phyloP scores from a whole-genome alignment of 1,140 invertebrate genomes.

The Lepidurus couesii region DNA sequence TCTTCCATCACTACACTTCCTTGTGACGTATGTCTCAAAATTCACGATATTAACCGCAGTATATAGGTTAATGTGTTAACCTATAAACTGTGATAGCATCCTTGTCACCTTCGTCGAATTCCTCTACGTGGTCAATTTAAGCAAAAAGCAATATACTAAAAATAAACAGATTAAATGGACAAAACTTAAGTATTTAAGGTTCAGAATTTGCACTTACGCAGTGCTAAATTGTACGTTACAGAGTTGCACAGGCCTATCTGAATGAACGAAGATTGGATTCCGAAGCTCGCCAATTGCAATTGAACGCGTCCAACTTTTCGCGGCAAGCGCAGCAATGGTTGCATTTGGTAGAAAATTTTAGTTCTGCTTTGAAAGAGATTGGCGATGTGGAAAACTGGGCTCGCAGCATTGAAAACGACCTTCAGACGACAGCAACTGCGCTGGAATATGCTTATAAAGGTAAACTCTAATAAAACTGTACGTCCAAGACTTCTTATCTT shows the following conservation, averaged over 20 bases:
- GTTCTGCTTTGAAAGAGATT: conserved; percentile 92
- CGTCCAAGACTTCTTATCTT: neutral
- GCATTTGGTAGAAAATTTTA: conserved; percentile 88
- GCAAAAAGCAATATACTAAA: no score
- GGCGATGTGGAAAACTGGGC: conserved; percentile 99
- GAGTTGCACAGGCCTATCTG: conserved; percentile 92
- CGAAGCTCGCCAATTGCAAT: conserved; percentile 93
- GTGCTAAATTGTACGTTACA: conserved; percentile 47
- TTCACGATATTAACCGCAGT: no score
- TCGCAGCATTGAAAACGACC: conserved; percentile 91
- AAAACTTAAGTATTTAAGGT: neutral
- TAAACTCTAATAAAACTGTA: conserved; percentile 34
- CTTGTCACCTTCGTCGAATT: no score
- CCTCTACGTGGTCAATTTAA: no score
- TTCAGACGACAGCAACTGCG: conserved; percentile 84
- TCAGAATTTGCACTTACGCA: conserved; percentile 16
- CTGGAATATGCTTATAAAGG: conserved; percentile 94
- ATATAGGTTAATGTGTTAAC: no score
- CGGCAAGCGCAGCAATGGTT: conserved; percentile 97
- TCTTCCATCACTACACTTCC: neutral
- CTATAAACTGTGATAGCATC: no score
- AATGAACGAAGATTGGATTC: conserved; percentile 96
- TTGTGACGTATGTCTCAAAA: no score
- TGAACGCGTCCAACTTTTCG: conserved; percentile 86
- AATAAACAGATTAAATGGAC: no score